Conservation (phyloP, 2,113 vertebrate species). For the Sporophila hypoxantha region DNA sequence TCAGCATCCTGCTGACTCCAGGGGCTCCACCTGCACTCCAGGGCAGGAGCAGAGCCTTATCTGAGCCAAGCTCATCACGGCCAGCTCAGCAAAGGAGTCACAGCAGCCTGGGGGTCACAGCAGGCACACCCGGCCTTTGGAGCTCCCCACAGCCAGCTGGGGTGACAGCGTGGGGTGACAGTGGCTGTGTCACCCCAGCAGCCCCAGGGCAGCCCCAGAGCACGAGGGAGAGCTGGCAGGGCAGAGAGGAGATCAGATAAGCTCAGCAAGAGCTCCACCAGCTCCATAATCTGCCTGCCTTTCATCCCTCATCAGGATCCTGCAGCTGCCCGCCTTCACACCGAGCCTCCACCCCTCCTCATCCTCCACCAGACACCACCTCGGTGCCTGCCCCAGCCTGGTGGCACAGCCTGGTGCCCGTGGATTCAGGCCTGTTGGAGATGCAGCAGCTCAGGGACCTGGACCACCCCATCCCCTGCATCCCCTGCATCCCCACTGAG, state of each 20-base stretch:
- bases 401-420: background rate
- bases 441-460: accelerated
- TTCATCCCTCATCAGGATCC: accelerated
- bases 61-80: background rate
- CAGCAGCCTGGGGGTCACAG: background rate
- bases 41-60: background rate
- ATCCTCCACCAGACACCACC: background rate
- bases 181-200: background rate
- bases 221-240: background rate
- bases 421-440: accelerated
- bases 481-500: background rate
- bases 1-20: background rate
- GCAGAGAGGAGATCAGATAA: background rate
- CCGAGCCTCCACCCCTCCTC: background rate
- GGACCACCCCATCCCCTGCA: background rate
- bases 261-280: background rate
- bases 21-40: background rate
- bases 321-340: background rate
- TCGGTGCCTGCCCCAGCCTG: accelerated
- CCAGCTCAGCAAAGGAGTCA: background rate
- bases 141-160: background rate
- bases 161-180: background rate
- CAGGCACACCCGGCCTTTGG: background rate
- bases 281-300: background rate
- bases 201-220: background rate